These are phyloP conservation scores for Psittacula echo DNA, from an alignment of 2,797 vertebrate species.

Conservation along the genomic window DNA sequence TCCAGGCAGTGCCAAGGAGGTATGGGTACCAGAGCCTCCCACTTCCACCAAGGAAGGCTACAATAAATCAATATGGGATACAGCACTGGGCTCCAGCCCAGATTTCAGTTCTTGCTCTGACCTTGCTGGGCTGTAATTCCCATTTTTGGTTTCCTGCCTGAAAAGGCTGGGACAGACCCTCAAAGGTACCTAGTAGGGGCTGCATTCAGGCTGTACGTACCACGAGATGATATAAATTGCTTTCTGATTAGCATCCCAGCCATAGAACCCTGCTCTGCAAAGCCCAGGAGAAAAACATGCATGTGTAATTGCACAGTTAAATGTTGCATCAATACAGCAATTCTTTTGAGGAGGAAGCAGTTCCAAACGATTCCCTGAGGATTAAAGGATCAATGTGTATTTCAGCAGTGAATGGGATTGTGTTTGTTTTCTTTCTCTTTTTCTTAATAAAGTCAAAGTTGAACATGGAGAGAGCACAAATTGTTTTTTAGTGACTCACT, in stretches of 20 bases:
- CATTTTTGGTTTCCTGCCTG: neutral
- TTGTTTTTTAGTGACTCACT: conserved; percentile 72
- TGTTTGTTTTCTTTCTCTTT: conserved; percentile 63
- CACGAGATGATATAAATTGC: neutral
- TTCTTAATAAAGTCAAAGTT: conserved; percentile 65
- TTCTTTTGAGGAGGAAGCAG: conserved; percentile 25
- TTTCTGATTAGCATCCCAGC: conserved; percentile 36
- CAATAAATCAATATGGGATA: neutral
- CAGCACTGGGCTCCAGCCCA: neutral
- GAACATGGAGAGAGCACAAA: conserved; percentile 42
- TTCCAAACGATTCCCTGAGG: neutral
- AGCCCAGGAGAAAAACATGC: neutral
- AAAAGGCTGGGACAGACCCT: neutral
- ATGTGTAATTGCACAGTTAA: conserved; percentile 17
- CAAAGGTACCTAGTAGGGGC: neutral
- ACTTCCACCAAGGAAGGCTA: neutral
- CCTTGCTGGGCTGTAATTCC: neutral
- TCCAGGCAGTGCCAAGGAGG: neutral
- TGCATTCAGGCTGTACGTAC: neutral
- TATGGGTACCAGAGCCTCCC: rapidly evolving
- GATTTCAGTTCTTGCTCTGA: neutral
- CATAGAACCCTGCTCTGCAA: neutral
- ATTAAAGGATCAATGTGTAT: conserved; percentile 52
- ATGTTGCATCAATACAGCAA: neutral
- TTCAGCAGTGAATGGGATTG: neutral